Evolutionary conservation across 2,797 vertebrate genomes (phyloP), one percentile per base, ranked within the genome.

Genomic region (Oophaga sylvatica): DNA sequence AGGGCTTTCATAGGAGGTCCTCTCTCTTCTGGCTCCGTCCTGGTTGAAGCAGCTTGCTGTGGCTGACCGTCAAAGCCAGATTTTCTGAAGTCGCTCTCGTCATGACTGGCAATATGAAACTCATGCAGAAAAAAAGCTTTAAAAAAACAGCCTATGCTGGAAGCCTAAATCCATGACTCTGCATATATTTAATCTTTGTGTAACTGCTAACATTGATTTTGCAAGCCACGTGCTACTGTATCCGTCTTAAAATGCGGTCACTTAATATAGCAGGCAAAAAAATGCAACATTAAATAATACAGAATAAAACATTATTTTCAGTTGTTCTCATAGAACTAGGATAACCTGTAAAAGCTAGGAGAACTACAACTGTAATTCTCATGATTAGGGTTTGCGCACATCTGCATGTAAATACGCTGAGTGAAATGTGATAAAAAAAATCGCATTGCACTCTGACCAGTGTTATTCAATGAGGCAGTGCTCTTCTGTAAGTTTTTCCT

Each of bases 1-100:
- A 77, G 83, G 62, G 87, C 87, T 86, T 89, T 89, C 88, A 89
- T 89, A 78, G 73, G 35, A 83, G 80, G 84, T 83, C 84, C 63
- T 81, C 80, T 84, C 76, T 77, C 82, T 68, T 73, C 79, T 78
- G 84, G 88, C 80, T 89, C 84, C 88, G 26, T 86, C 63, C 84
- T 86, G 88, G 80, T 84, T 89, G 84, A 83, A 41, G 71, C 80
- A 86, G 73, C 80, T 86, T 31, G 56, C 84, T 86, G 88, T 82
- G 79, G 78, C 78, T 79, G 80, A 77, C 63, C 29, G 73, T 88
- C 83, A 67, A 71, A 83, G 80, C 73, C 88, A 89, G 80, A 85
- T 86, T 80, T 41, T 71, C 71, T 89, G 73, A 79, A 71, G 80
- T 89, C 31, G 15, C 63, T 86, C 80, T 78, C 76, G 63, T 86